A percentile compares a stretch with the other conserved stretches of the same genome.
These are phyloP conservation scores for Cataglyphis hispanica DNA, from an alignment of 1,140 invertebrate genomes.

Conservation along the genomic window DNA sequence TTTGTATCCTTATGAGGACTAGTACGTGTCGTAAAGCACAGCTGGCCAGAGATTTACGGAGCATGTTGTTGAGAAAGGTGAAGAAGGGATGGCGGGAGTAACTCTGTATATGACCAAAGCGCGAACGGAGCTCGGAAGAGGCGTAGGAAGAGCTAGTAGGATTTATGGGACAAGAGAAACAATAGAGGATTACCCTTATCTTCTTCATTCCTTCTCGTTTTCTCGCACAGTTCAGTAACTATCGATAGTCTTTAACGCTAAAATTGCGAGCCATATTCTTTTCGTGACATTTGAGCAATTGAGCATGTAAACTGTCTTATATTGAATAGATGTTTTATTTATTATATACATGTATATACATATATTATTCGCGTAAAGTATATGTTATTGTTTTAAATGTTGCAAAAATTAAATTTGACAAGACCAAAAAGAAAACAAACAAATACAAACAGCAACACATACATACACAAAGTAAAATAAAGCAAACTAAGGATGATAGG, in stretches of 20 bases:
- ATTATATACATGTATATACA: too few relatives aligned
- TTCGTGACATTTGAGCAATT: slow-evolving; percentile 12
- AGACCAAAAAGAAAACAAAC: too few relatives aligned
- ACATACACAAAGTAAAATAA: too few relatives aligned
- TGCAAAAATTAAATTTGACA: too few relatives aligned
- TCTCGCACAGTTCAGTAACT: not conserved
- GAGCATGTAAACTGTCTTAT: not conserved
- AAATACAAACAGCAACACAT: too few relatives aligned
- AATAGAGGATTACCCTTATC: slow-evolving; percentile 80
- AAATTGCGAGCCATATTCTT: slow-evolving; percentile 21
- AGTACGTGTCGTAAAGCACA: slow-evolving; percentile 78
- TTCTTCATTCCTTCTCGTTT: slow-evolving; percentile 37
- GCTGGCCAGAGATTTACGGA: slow-evolving; percentile 80
- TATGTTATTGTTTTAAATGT: not conserved
- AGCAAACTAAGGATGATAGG: not conserved
- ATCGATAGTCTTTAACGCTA: slow-evolving; percentile 32
- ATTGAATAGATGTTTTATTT: not conserved
- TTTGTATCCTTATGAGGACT: slow-evolving; percentile 66
- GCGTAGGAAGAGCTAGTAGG: slow-evolving; percentile 68
- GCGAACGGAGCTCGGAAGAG: slow-evolving; percentile 59
- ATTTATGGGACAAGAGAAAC: slow-evolving; percentile 81
- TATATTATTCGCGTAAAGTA: not conserved
- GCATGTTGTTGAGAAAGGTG: slow-evolving; percentile 66
- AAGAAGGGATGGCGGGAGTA: slow-evolving; percentile 22
- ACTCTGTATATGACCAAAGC: slow-evolving; percentile 65